Conservation (phyloP, 1,140 invertebrate species). For the Hirudo medicinalis region DNA sequence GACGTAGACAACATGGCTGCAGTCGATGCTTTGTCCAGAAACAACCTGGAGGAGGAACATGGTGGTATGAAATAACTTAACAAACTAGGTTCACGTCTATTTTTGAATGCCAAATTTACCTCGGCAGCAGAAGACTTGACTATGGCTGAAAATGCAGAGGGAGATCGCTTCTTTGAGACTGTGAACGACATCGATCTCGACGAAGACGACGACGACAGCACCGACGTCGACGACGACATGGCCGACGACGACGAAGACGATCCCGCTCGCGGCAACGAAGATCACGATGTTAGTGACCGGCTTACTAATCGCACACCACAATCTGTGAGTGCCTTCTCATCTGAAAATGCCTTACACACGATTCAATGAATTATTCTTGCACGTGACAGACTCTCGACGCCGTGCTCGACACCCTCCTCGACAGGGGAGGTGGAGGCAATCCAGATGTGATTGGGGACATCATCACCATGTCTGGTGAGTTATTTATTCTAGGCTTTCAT, state of each 20-base stretch:
- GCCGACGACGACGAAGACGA: neutral
- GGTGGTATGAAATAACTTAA: too few relatives aligned
- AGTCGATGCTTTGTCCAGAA: too few relatives aligned
- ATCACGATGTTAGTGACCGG: neutral
- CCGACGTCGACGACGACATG: too few relatives aligned
- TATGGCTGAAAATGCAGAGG: constrained; percentile 9
- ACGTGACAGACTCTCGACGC: constrained; percentile 49
- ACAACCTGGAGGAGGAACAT: too few relatives aligned
- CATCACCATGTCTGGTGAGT: constrained; percentile 35
- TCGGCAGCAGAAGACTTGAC: neutral
- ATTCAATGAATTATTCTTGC: constrained; percentile 12
- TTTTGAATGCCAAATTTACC: neutral
- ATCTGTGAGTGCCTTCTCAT: too few relatives aligned
- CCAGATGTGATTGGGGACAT: constrained; percentile 37
- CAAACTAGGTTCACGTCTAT: too few relatives aligned
- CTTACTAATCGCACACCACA: too few relatives aligned
- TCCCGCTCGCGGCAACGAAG: neutral
- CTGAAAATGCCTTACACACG: too few relatives aligned
- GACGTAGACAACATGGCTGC: too few relatives aligned
- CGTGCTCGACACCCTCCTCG: constrained; percentile 56
- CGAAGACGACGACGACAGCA: too few relatives aligned
- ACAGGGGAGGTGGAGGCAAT: constrained; percentile 39
- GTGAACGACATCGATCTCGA: too few relatives aligned
- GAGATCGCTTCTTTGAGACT: neutral
- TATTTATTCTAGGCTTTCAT: neutral